Conservation (phyloP, 1,140 invertebrate genomes). For the Aphidius ervi region DNA sequence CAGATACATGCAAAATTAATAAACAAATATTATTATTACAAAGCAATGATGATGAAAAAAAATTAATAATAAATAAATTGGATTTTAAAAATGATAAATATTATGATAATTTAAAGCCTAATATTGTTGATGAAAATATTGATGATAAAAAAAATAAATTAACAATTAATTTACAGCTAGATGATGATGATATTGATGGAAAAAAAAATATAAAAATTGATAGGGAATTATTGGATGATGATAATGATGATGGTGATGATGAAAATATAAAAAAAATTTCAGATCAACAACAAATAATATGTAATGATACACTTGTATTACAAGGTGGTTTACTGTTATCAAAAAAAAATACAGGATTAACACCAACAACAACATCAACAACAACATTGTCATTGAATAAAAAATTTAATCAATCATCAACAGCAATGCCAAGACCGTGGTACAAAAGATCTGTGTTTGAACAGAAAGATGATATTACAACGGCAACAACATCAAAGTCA, state of each 20-base stretch:
- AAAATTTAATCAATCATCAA: constrained; percentile 36
- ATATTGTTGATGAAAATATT: constrained; percentile 20
- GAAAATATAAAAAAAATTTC: too few relatives aligned
- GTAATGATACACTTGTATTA: constrained; percentile 47
- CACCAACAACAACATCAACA: background rate
- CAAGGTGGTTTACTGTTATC: constrained; percentile 40
- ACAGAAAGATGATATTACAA: constrained; percentile 18
- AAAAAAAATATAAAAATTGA: too few relatives aligned
- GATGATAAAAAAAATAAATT: background rate
- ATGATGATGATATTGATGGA: too few relatives aligned
- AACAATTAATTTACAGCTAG: too few relatives aligned
- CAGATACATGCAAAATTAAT: constrained; percentile 28
- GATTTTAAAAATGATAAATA: too few relatives aligned
- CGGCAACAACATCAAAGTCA: constrained; percentile 35
- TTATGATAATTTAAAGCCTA: background rate
- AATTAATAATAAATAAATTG: background rate
- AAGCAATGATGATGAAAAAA: background rate
- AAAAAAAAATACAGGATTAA: constrained; percentile 28
- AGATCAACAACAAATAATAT: constrained; percentile 30
- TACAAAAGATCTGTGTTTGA: constrained; percentile 57
- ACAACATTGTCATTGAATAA: constrained; percentile 37
- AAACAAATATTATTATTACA: background rate
- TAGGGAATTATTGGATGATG: background rate
- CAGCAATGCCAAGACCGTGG: constrained; percentile 59
- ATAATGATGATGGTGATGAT: too few relatives aligned